phyloP scores from a whole-genome alignment of 2,888 invertebrate genomes.

The Rhimphoctona megacephalus region DNA sequence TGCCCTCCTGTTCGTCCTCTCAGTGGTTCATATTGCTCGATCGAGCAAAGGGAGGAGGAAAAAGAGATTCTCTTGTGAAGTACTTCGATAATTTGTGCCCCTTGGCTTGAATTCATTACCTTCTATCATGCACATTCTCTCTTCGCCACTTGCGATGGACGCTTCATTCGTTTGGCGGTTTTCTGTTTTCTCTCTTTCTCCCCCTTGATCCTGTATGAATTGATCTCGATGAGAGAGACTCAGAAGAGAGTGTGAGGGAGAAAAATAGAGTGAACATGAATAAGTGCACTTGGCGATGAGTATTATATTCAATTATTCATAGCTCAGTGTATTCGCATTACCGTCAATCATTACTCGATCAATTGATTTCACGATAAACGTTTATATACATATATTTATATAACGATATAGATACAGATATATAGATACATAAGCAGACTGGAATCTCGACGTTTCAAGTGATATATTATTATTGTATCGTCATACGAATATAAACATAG shows the following conservation, averaged over 20 bases:
- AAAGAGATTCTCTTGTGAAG: conserved; percentile 62
- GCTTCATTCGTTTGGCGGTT: conserved; percentile 50
- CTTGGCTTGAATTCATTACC: conserved; percentile 73
- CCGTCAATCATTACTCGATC: conserved; percentile 58
- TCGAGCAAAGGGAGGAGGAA: background rate
- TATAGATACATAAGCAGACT: background rate
- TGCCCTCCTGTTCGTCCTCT: conserved; percentile 33
- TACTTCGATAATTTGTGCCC: conserved; percentile 70
- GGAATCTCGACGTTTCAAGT: conserved; percentile 15
- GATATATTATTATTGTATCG: conserved; percentile 47
- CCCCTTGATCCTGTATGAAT: background rate
- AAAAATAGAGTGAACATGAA: conserved; percentile 19
- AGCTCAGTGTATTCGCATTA: conserved; percentile 47
- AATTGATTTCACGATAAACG: conserved; percentile 46
- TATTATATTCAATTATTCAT: conserved; percentile 57
- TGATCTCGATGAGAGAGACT: conserved; percentile 17
- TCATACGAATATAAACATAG: conserved; percentile 50
- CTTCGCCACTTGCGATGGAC: conserved; percentile 47
- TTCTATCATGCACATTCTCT: conserved; percentile 59
- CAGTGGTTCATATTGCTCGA: conserved; percentile 1
- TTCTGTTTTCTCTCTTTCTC: conserved; percentile 11
- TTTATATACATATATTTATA: background rate
- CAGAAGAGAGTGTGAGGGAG: background rate
- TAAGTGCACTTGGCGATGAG: conserved; percentile 44
- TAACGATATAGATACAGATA: background rate